These are phyloP conservation scores for Enteromius trimaculatus DNA, from an alignment of 2,797 vertebrate genomes.

Conservation along the genomic window DNA sequence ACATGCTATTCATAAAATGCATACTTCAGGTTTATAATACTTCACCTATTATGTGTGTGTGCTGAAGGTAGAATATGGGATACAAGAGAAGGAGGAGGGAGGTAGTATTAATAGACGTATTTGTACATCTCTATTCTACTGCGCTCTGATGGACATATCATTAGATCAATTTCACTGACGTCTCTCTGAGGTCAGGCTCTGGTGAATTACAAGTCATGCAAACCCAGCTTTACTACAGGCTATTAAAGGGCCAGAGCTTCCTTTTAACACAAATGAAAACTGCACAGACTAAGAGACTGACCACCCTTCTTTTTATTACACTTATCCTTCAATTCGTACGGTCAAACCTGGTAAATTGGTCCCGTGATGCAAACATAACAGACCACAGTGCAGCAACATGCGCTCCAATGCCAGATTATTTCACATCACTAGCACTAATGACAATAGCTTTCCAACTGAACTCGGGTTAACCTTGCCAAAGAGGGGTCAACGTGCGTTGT, in stretches of 20 bases:
- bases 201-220: conserved; percentile 76
- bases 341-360: background rate
- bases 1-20: background rate
- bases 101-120: conserved; percentile 58
- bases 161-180: conserved; percentile 72
- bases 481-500: conserved; percentile 23
- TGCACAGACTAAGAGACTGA: background rate
- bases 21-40: background rate
- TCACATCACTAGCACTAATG: conserved; percentile 19
- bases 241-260: conserved; percentile 58
- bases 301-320: background rate
- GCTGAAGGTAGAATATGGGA: background rate
- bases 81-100: background rate
- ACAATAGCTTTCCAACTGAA: conserved; percentile 16
- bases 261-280: conserved; percentile 15
- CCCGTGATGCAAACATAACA: conserved; percentile 23
- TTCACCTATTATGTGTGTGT: background rate
- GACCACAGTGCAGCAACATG: background rate
- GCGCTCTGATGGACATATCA: conserved; percentile 75
- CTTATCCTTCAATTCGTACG: background rate
- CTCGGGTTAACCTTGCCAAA: background rate
- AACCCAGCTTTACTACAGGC: conserved; percentile 62
- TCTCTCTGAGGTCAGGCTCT: conserved; percentile 68
- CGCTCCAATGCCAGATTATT: background rate
- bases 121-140: conserved; percentile 73